Evolutionary conservation across 2,113 vertebrate species (phyloP).

Genomic region (Zapornia atra): DNA sequence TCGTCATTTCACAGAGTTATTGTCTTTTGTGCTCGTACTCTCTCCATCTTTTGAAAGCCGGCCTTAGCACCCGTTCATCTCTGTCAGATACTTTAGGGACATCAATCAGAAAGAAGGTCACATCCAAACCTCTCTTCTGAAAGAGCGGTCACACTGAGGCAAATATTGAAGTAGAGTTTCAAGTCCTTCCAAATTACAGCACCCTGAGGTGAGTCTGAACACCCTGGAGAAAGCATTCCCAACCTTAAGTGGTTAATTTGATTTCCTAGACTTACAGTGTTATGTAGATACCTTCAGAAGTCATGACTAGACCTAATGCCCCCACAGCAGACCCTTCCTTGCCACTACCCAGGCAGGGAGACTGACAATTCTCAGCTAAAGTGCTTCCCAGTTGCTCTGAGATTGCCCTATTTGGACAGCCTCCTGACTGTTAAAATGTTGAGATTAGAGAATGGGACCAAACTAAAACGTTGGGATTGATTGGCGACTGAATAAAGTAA

Average conservation of each 20-base stretch:
- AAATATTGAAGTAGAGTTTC: not conserved
- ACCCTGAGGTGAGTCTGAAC: accelerated
- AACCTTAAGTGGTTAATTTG: not conserved
- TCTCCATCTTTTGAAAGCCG: not conserved
- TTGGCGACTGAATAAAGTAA: not conserved
- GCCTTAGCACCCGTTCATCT: not conserved
- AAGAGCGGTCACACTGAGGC: not conserved
- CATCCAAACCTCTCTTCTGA: not conserved
- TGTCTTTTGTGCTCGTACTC: not conserved
- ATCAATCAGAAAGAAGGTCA: conserved; percentile 4
- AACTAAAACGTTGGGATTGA: not conserved
- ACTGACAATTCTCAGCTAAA: not conserved
- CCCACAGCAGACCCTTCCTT: not conserved
- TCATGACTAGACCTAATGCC: not conserved
- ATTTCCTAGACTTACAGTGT: not conserved
- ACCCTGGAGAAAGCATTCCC: not conserved
- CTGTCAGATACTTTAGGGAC: not conserved
- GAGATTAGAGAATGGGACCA: not conserved
- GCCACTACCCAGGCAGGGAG: not conserved
- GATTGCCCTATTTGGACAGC: not conserved
- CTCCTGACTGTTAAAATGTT: not conserved
- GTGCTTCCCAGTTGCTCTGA: conserved; percentile 1
- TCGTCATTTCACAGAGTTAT: not conserved
- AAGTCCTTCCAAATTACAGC: not conserved
- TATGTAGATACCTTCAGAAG: not conserved